phyloP scores from a whole-genome alignment of 2,888 invertebrate species.

The Scaptomyza caliginosa region DNA sequence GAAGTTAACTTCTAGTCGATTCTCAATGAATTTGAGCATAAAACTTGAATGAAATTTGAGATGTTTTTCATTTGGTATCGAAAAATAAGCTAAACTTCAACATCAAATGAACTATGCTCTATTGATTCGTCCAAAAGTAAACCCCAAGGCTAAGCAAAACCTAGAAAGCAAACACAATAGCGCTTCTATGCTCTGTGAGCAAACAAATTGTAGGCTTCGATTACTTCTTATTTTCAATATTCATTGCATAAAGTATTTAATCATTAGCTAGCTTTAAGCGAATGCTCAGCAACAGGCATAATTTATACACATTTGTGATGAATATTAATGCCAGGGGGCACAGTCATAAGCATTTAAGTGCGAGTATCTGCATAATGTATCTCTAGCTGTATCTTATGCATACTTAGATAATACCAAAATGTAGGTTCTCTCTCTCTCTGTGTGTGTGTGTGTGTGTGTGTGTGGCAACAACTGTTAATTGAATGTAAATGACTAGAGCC shows the following conservation, averaged over 20 bases:
- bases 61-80: slow-evolving; percentile 4
- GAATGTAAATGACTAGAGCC: slow-evolving; percentile 67
- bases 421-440: too few relatives aligned
- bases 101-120: not conserved
- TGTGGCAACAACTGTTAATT: slow-evolving; percentile 66
- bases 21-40: not conserved
- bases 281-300: slow-evolving; percentile 10
- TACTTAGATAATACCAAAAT: slow-evolving; percentile 40
- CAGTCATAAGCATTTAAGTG: slow-evolving; percentile 23
- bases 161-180: not conserved
- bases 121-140: not conserved
- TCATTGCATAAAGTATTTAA: slow-evolving; percentile 2
- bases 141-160: too few relatives aligned
- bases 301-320: slow-evolving; percentile 31
- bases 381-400: slow-evolving; percentile 31
- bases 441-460: not conserved
- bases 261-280: slow-evolving; percentile 5
- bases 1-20: slow-evolving; percentile 26
- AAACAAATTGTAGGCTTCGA: not conserved
- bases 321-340: slow-evolving; percentile 37
- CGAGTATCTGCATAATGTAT: slow-evolving; percentile 27
- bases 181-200: not conserved
- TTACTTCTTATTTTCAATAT: not conserved
- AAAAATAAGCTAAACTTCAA: slow-evolving; percentile 1
- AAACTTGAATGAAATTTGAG: slow-evolving; percentile 1